Base-by-base conservation (phyloP, 2,113 vertebrate species). In the Aptenodytes forsteri region DNA sequence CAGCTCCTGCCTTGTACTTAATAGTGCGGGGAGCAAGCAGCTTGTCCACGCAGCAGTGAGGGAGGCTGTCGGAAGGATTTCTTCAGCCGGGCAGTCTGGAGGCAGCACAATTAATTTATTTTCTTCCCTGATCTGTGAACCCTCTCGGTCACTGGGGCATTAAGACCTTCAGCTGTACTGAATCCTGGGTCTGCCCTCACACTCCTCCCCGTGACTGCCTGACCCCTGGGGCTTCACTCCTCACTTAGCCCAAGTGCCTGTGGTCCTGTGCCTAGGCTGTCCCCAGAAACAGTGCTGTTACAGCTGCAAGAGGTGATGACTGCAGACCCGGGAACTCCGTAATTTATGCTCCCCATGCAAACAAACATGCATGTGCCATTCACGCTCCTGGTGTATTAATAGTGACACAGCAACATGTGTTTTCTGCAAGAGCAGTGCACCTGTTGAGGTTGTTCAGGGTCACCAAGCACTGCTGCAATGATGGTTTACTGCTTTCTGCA, bases 371-470 rank as follows among this genome's bases (percentile, higher is more conserved):
- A 81, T 82, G 86, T 88, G 76, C 77, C 50, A 22, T 95, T 97
- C 91, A 76, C 94, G 85, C 90, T 92, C 65, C 34, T 1, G 1
- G 61, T 76, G 58, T 94, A 97, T 97, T 97, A 94, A 97, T 95
- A 98, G 96, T 87, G 87, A 50, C 96, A 32, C 61, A 91, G 91
- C 77, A 87, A 62, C 70, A 59, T 79, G 77, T 94, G 90, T 91
- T 96, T 96, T 91, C 96, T 19, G 13, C 75, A 83, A 84, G 82
- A 92, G 67, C 75, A 61, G 19, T 49, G 84, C 93, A 96, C 94
- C 96, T 97, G 94, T 95, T 88, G 79, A 93, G 93, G 95, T 97
- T 93, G 85, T 90, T 83, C 64, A 17, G 87, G 97, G 93, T 97
- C 96, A 91, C 26, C 22, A 65, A 80, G 71, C 1, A 0, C 92